Percentiles rank a stretch among this genome's conserved stretches.
These are phyloP conservation scores for Colossoma macropomum DNA, from an alignment of 2,113 vertebrate genomes.

Conservation along the genomic window DNA sequence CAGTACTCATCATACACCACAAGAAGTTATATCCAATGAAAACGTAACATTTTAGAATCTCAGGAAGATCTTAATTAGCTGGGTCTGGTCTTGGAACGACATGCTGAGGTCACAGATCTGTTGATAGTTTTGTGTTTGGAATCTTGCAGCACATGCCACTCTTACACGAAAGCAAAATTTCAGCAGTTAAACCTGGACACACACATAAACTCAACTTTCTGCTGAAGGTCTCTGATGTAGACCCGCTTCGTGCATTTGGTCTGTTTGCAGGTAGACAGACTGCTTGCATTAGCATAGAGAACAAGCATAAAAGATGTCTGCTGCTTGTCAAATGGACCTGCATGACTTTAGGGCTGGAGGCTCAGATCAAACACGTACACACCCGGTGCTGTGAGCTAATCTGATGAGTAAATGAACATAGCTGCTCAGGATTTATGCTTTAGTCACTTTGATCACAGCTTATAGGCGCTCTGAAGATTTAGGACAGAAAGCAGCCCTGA, in stretches of 20 bases:
- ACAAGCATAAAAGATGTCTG: neutral
- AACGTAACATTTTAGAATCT: too few species aligned
- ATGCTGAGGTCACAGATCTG: too few species aligned
- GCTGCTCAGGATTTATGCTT: slow-evolving; percentile 1
- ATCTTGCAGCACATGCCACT: too few species aligned
- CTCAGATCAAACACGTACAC: neutral
- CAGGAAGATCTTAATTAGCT: too few species aligned
- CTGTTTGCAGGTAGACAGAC: neutral
- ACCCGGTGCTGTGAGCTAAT: neutral
- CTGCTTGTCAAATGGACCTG: slow-evolving; percentile 7
- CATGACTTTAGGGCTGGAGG: neutral
- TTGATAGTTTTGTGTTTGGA: too few species aligned
- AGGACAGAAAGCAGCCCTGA: neutral
- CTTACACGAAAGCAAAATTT: too few species aligned
- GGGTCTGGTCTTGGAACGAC: too few species aligned
- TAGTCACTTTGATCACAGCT: slow-evolving; percentile 1
- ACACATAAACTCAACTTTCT: neutral
- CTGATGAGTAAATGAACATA: slow-evolving; percentile 2
- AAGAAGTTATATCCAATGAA: too few species aligned
- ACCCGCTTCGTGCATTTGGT: neutral
- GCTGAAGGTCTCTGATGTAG: neutral
- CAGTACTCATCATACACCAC: too few species aligned
- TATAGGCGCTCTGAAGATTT: neutral
- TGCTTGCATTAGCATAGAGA: slow-evolving; percentile 6
- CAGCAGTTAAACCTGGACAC: too few species aligned